Conservation (phyloP, 2,113 vertebrate species). For the Crypturellus undulatus region DNA sequence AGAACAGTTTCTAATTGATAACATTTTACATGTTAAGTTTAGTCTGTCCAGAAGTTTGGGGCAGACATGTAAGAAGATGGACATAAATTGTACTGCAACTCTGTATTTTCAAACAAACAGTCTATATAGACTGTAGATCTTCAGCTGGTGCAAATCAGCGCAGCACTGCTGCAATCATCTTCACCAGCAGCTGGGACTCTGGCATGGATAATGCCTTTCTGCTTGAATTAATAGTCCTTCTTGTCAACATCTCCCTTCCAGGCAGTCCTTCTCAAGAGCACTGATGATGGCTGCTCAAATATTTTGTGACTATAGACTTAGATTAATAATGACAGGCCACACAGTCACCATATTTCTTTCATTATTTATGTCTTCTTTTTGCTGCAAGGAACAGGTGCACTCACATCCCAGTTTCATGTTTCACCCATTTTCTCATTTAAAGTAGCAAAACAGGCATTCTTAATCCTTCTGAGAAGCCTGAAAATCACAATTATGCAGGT, state of each 20-base stretch:
- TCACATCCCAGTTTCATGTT: neutral
- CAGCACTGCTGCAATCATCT: neutral
- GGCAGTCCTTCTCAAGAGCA: neutral
- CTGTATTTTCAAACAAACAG: neutral
- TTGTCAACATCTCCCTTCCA: neutral
- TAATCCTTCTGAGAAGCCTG: neutral
- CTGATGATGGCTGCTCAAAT: neutral
- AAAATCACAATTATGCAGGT: neutral
- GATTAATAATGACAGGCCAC: neutral
- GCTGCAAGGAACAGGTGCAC: neutral
- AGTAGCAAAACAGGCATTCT: neutral
- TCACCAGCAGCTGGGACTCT: neutral
- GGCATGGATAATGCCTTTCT: neutral
- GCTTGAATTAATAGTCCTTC: neutral
- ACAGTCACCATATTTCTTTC: neutral
- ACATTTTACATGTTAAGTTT: neutral
- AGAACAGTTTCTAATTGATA: neutral
- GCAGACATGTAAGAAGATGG: neutral
- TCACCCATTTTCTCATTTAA: neutral
- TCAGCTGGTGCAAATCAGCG: neutral
- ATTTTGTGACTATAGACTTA: neutral
- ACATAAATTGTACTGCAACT: neutral
- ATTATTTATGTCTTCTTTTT: neutral
- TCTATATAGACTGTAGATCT: neutral
- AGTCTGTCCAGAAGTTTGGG: neutral